Base-by-base conservation (phyloP, 2,797 vertebrate genomes). In the Adrianichthys oophorus region DNA sequence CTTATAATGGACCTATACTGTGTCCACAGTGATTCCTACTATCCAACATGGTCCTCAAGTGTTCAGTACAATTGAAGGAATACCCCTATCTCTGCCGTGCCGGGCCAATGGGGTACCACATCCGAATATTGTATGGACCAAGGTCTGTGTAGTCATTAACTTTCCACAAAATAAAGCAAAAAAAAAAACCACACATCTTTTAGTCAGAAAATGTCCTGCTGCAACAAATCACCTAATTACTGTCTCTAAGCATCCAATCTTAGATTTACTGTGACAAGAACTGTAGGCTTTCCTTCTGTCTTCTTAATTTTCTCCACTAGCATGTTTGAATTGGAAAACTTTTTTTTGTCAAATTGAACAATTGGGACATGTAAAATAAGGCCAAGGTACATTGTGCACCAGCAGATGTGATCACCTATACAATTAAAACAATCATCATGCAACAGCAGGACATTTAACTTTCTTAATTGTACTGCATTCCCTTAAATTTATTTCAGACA, bases 1-100 rank as follows among this genome's bases (percentile, higher is more conserved):
- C 8, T 32, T 32, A 32, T 32, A 10, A 2, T 10, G 2, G 29
- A 32, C 7, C 7, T 10, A 32, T 32, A 1, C 57, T 7, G 1
- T 74, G 0, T 67, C 85, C 83, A 24, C 72, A 99, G 98, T 97
- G 62, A 87, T 93, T 74, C 98, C 98, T 18, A 93, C 92, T 56
- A 98, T 99, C 86, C 95, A 97, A 69, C 92, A 98, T 0, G 95
- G 96, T 14, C 95, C 97, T 71, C 97, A 98, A 83, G 91, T 98
- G 56, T 97, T 99, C 82, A 98, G 92, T 71, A 98, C 95, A 14
- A 94, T 98, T 1, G 98, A 99, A 84, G 95, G 93, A 52, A 85
- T 84, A 2, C 88, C 95, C 5, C 84, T 98, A 71, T 93, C 91
- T 1, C 72, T 99, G 59, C 95, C 97, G 0, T 99, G 98, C 79